phyloP scores from a whole-genome alignment of 92 coral and sea anemone genomes.

The Phenganax marumi region DNA sequence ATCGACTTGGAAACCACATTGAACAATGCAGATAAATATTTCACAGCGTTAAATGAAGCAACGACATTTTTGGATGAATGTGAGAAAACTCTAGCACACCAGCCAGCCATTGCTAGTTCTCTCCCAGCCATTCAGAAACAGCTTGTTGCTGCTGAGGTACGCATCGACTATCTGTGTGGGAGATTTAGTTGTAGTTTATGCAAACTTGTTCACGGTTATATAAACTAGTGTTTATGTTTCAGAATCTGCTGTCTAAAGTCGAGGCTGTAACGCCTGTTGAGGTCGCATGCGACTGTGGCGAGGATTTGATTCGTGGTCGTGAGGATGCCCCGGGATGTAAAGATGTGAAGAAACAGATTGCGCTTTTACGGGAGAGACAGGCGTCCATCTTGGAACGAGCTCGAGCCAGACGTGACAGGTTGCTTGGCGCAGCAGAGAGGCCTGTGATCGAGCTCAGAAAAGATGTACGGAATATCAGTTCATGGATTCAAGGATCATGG shows the following conservation, averaged over 20 bases:
- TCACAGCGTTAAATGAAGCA: conserved; percentile 74
- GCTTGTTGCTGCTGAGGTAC: conserved; percentile 33
- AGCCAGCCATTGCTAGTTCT: conserved; percentile 82
- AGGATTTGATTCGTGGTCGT: conserved; percentile 79
- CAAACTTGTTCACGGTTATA: background rate
- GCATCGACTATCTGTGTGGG: background rate
- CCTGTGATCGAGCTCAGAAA: conserved; percentile 22
- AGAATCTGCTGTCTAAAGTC: conserved; percentile 84
- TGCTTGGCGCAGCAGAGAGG: conserved; percentile 43
- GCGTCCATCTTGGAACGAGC: conserved; percentile 69
- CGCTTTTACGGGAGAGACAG: conserved; percentile 64
- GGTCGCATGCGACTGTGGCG: conserved; percentile 67
- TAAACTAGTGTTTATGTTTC: background rate
- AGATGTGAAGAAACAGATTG: conserved; percentile 65
- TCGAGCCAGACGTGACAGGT: conserved; percentile 62
- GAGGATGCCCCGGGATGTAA: conserved; percentile 81
- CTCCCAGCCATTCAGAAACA: conserved; percentile 71
- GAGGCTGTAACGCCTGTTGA: conserved; percentile 66
- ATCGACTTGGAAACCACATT: conserved; percentile 85
- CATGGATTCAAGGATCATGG: conserved; percentile 42
- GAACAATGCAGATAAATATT: conserved; percentile 83
- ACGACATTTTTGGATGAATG: conserved; percentile 68
- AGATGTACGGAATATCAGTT: conserved; percentile 25
- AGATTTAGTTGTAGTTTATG: background rate
- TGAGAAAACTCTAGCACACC: conserved; percentile 73